phyloP scores from a whole-genome alignment of 2,888 invertebrate species.

The Oscheius sp. region DNA sequence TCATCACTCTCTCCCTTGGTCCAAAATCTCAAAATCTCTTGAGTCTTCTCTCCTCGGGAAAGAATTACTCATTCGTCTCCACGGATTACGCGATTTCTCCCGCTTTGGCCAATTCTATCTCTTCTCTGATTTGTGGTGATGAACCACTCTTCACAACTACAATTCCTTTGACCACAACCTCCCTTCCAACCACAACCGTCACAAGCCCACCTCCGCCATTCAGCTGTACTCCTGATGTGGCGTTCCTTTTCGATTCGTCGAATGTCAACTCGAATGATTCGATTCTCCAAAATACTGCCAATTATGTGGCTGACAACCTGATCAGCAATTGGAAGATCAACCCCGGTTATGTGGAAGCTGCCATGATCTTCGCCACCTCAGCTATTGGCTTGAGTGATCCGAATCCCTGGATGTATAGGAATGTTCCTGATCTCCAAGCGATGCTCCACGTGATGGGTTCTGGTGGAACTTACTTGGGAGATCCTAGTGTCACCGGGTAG shows the following conservation, averaged over 20 bases:
- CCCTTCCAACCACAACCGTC: not conserved
- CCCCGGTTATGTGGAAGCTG: slow-evolving; percentile 2
- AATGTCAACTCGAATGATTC: slow-evolving; percentile 1
- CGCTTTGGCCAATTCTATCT: not conserved
- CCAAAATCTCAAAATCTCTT: not conserved
- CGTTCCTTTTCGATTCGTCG: slow-evolving; percentile 27
- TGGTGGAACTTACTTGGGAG: not conserved
- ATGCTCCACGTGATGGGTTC: not conserved
- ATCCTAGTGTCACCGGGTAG: not conserved
- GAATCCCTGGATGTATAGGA: not conserved
- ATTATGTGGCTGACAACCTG: not conserved
- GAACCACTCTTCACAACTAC: slow-evolving; percentile 1
- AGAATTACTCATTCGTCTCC: slow-evolving; percentile 13
- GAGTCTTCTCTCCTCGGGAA: slow-evolving; percentile 11
- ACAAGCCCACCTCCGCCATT: slow-evolving; percentile 9
- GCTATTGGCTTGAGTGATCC: not conserved
- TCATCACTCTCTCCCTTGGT: slow-evolving; percentile 25
- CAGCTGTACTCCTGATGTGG: slow-evolving; percentile 23
- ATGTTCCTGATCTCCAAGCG: not conserved
- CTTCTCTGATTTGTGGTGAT: slow-evolving; percentile 1
- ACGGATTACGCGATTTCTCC: not conserved
- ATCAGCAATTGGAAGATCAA: slow-evolving; percentile 10
- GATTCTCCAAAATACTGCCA: not conserved
- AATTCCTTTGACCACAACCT: not conserved
- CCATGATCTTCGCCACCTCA: not conserved